Evolutionary conservation across 53 echinoderm and acorn worm genomes (phyloP), one percentile per base, ranked within the genome.

Genomic region (Echinometra lucunter): DNA sequence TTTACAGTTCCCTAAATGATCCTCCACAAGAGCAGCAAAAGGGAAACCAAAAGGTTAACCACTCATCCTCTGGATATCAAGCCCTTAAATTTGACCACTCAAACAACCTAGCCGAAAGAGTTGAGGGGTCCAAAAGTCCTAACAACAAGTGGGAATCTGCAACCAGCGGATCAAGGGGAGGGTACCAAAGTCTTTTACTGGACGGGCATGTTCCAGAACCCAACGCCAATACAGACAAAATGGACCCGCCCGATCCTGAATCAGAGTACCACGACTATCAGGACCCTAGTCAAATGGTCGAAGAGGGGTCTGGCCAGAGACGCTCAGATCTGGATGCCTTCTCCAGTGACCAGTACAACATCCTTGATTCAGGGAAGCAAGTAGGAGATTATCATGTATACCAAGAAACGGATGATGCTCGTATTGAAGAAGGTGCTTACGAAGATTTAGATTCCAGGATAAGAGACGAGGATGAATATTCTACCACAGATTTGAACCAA

Each of bases 351-450:
- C 38, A 89, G 60, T 89, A 89, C 58, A 89, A 58, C 38, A 23
- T 89, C 38, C 60, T 89, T 6, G 3, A 89, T 38, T 58, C 58
- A 35, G 89, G 89, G 25, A 89, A 89, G 21, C 58, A 89, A 37
- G 60, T 89, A 3, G 89, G 89, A 58, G 60, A 89, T 18, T 89
- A 89, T 60, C 89, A 60, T 38, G 37, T 89, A 2, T 89, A 89
- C 60, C 89, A 89, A 30, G 21, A 0, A 13, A 60, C 89, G 6
- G 25, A 58, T 6, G 89, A 89, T 21, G 30, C 2, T 55, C 40
- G 44, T 44, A 4, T 44, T 21, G 30, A 85, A n/a, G 85, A 49
- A 12, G 49, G 30, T 2, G 19, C 18, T 38, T 89, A 89, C 37
- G 35, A 32, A 58, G 38, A 89, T 23, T 58, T 89, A 9, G 37